Evolutionary conservation across 2,888 invertebrate species (phyloP).

Genomic region (Lissonota sp.): DNA sequence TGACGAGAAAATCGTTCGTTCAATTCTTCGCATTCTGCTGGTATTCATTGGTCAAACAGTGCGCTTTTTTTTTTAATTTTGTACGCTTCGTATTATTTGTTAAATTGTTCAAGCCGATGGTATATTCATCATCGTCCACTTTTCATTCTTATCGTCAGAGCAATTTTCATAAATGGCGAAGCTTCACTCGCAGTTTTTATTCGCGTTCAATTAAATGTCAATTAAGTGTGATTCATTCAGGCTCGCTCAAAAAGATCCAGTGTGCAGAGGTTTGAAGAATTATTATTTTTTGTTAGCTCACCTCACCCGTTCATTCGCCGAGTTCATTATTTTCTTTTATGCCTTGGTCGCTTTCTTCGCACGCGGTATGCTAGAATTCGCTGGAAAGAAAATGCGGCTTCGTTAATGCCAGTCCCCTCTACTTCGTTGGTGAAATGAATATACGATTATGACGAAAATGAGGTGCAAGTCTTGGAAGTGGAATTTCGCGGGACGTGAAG

Average conservation of each 20-base stretch:
- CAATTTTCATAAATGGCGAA: too few species aligned
- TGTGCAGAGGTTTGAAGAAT: too few species aligned
- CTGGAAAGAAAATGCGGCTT: not conserved
- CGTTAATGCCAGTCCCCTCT: not conserved
- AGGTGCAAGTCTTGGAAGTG: conserved; percentile 9
- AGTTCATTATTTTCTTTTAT: not conserved
- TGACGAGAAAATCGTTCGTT: not conserved
- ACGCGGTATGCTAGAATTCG: not conserved
- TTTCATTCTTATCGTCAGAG: too few species aligned
- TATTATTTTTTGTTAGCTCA: too few species aligned
- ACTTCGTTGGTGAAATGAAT: not conserved
- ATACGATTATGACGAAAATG: conserved; percentile 30
- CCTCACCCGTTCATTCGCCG: not conserved
- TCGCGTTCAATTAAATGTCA: too few species aligned
- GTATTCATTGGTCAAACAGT: not conserved
- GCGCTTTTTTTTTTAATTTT: not conserved
- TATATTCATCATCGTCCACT: too few species aligned
- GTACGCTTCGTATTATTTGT: too few species aligned
- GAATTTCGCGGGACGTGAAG: conserved; percentile 14
- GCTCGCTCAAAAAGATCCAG: too few species aligned
- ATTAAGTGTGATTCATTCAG: too few species aligned
- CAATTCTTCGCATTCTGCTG: too few species aligned
- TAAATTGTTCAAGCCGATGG: too few species aligned
- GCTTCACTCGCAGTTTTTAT: too few species aligned
- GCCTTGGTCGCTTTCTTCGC: not conserved